phyloP scores from a whole-genome alignment of 2,888 invertebrate species.

The Lycia hirtaria region DNA sequence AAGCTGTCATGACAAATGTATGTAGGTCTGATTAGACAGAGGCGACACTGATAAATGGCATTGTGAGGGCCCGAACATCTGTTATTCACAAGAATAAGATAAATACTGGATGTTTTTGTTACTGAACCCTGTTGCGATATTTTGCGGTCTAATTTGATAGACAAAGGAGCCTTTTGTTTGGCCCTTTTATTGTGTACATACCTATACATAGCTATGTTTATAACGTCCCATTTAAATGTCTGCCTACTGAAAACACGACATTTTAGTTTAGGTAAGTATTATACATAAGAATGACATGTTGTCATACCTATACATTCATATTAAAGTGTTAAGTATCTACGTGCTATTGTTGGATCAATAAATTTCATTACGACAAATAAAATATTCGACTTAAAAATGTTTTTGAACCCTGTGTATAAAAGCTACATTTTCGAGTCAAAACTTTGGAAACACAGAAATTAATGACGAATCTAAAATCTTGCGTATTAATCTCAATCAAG shows the following conservation, averaged over 20 bases:
- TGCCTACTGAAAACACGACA: background rate
- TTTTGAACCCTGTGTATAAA: too few species aligned
- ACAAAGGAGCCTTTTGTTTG: slow-evolving; percentile 42
- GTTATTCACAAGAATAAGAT: slow-evolving; percentile 72
- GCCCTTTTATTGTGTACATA: background rate
- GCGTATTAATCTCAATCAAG: too few species aligned
- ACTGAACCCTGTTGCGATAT: slow-evolving; percentile 47
- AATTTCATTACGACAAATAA: too few species aligned
- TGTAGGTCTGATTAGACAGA: slow-evolving; percentile 69
- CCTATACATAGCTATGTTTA: background rate
- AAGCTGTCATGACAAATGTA: slow-evolving; percentile 66
- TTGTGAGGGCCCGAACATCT: slow-evolving; percentile 64
- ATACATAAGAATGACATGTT: too few species aligned
- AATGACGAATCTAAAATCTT: too few species aligned
- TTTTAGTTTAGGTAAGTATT: background rate
- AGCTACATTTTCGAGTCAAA: too few species aligned
- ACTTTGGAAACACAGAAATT: too few species aligned
- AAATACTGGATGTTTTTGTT: slow-evolving; percentile 64
- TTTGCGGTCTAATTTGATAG: slow-evolving; percentile 49
- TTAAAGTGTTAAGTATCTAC: too few species aligned
- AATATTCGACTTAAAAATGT: too few species aligned
- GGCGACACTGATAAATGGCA: slow-evolving; percentile 71
- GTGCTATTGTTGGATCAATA: too few species aligned
- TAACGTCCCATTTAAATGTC: background rate
- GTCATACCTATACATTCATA: too few species aligned